Evolutionary conservation across 2,113 vertebrate species (phyloP), one percentile per base, ranked within the genome.

Genomic region (Platysteira castanea): DNA sequence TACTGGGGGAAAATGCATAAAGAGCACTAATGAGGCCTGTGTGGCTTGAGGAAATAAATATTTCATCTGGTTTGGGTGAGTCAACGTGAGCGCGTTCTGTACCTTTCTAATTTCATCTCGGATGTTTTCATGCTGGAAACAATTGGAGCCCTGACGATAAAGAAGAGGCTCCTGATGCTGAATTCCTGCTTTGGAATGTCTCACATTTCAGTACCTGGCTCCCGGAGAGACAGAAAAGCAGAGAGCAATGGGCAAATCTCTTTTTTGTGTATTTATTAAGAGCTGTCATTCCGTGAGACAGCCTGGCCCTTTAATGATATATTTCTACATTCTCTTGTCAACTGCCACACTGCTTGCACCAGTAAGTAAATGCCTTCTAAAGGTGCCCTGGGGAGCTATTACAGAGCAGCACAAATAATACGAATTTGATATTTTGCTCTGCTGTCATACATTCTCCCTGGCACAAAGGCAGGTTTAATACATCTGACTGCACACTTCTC

Each of bases 271-370:
- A 16, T 86, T 90, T 89, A 46, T 63, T 33, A 59, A 52, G 26
- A 6, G 33, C 56, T 90, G 77, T 92, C 60, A 59, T 44, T 53
- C 73, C 24, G 57, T 5, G n/a, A 84, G 89, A 23, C 85, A 78
- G 69, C 63, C 57, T 53, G 42, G 63, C 68, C 84, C 82, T 91
- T 87, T 77, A 92, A 69, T 86, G 93, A 93, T 81, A 13, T 49
- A 79, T 93, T 93, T 94, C 90, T 70, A 35, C 77, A 65, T 91
- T 81, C 80, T 89, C 26, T 70, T 95, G 94, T 91, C 93, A 95
- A 60, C 83, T 91, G 96, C 95, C 78, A 74, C 81, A 37, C 79
- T 94, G 92, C 93, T 95, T 97, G 97, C 97, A 94, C 94, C 96
- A 92, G 80, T 97, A 95, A 95, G 90, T 94, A 90, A 97, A 95